Evolutionary conservation across 1,140 invertebrate species (phyloP), one percentile per base, ranked within the genome.

Genomic region (Pachypsylla venusta): DNA sequence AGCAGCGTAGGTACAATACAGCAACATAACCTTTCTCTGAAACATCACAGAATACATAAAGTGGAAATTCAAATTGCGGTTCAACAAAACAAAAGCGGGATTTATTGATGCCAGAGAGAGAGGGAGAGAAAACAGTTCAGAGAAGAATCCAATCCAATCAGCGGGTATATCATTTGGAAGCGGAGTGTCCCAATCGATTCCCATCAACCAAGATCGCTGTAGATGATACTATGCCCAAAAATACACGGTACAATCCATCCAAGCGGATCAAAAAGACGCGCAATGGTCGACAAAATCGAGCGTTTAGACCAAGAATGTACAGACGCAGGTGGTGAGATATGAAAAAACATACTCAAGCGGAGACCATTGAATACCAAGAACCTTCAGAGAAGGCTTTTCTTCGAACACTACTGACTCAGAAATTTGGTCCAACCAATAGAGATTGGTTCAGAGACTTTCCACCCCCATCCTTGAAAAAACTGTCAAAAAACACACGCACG

Each of bases 11-110:
- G n/a, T n/a, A n/a, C n/a, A n/a, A n/a, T n/a, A n/a, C n/a, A n/a
- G n/a, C n/a, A n/a, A n/a, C n/a, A 25, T 48, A 58, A 14, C 35
- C 57, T 24, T 25, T 20, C n/a, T 42, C 35, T 24, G 57, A 58
- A 5, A 22, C 22, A 48, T 58, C 39, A 48, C n/a, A 39, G 25
- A 42, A 58, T 4, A n/a, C 57, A 14, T 19, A 14, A 16, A 58
- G 42, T 10, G 42, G 22, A 19, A 48, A 19, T 22, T 48, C n/a
- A n/a, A n/a, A n/a, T n/a, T n/a, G n/a, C n/a, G n/a, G n/a, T n/a
- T n/a, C n/a, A n/a, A n/a, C n/a, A n/a, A n/a, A n/a, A n/a, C n/a
- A 20, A 57, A 39, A 22, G 1, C 35, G 28, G 16, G 12, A 4
- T 1, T 39, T 13, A n/a, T 25, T 57, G 2, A 57, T 39, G 12